Evolutionary conservation across 2,797 vertebrate species (phyloP), one percentile per base, ranked within the genome.

Genomic region (Chelidonichthys spinosus): DNA sequence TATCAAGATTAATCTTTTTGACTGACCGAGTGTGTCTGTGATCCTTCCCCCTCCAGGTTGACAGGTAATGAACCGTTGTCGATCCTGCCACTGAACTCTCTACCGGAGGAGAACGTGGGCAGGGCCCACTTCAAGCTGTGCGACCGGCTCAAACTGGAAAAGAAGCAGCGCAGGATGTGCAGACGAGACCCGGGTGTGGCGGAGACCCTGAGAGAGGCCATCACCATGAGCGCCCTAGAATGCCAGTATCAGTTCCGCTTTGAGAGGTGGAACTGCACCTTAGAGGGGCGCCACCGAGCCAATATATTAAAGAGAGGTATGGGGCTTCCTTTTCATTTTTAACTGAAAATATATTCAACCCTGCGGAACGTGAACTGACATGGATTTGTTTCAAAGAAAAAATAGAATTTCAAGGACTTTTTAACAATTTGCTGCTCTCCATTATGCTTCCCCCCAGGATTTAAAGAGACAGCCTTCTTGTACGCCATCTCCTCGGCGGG

Each of bases 161-260:
- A 97, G 92, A 99, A 99, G 88, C 98, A 99, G 89, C 95, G 97
- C 9, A 95, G 97, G 84, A 98, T 99, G 97, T 99, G 98, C 90
- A 94, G 98, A 83, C 93, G 98, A 63, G 98, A 99, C 93, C 98
- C 98, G 0, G 98, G 98, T 0, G 97, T 99, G 89, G 98, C 97
- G 0, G 97, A 99, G 93, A 98, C 97, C 4, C 94, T 99, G 71
- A 94, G 97, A 92, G 98, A 99, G 89, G 97, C 98, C 6, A 97
- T 99, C 86, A 98, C 97, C 91, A 97, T 98, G 96, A 99, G 97
- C 0, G 97, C 97, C 1, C 86, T 97, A 5, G 98, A 99, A 87
- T 99, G 98, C 90, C 97, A 99, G 88, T 98, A 99, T 90, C 98
- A 99, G 87, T 99, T 99, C 87, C 97, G 97, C 76, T 99, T 98